Evolutionary conservation across 2,888 invertebrate genomes (phyloP).

Genomic region (Cephonodes hylas): DNA sequence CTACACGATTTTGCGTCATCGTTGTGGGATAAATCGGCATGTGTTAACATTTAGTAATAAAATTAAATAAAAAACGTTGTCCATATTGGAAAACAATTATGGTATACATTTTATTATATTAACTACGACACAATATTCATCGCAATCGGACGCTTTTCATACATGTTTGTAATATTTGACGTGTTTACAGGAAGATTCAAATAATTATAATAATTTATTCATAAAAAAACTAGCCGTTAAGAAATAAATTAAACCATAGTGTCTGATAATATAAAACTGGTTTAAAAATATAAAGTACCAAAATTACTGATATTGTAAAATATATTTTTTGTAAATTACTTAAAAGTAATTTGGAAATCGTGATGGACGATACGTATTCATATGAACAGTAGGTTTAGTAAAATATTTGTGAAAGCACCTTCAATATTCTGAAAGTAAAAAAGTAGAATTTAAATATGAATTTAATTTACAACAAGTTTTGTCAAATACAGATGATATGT

Average conservation of each 20-base stretch:
- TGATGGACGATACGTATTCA: too few species aligned
- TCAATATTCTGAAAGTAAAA: too few species aligned
- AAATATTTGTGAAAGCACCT: not conserved
- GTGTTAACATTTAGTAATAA: not conserved
- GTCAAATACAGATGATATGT: too few species aligned
- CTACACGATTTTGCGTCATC: not conserved
- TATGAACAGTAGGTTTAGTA: too few species aligned
- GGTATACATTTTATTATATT: conserved; percentile 2
- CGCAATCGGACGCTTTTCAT: conserved; percentile 9
- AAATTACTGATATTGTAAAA: too few species aligned
- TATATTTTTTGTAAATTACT: too few species aligned
- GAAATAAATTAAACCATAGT: not conserved
- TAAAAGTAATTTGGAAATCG: too few species aligned
- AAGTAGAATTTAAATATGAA: too few species aligned
- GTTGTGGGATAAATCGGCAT: not conserved
- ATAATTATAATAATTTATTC: not conserved
- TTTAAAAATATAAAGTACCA: not conserved
- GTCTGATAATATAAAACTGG: not conserved
- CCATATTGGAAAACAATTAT: not conserved
- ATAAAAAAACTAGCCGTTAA: not conserved
- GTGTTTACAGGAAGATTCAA: not conserved
- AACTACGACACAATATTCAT: not conserved
- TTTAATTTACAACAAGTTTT: too few species aligned
- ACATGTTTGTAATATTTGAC: not conserved
- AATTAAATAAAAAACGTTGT: not conserved